Evolutionary conservation across 2,888 invertebrate species (phyloP), one percentile per base, ranked within the genome.

Genomic region (Pseudococcus longispinus): DNA sequence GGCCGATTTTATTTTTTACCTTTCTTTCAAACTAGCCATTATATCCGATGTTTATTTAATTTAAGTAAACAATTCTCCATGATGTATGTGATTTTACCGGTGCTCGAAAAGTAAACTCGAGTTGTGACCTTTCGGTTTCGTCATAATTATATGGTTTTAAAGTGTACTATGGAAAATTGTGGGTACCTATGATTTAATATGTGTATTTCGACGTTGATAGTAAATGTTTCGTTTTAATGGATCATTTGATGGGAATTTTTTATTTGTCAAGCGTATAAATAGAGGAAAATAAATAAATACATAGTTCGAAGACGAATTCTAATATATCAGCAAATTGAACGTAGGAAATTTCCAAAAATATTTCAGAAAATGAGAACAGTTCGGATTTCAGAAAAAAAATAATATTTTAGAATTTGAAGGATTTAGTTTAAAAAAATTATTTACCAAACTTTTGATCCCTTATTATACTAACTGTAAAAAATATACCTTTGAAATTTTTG

Each of bases 141-240:
- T 42, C 77, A 42, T 80, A 80, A 80, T 80, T 80, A 80, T 80
- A 80, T 20, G 77, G 60, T 80, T 80, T 80, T 80, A 20, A 42
- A 80, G 60, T 8, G 32, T 42, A 42, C 42, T 29, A 20, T 80
- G 29, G 37, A 74, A 74, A 37, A 74, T 74, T 74, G 74, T 74
- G 18, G 15, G 32, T 29, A 15, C 32, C n/a, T 23, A 23, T 23
- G 9, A 9, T 23, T 23, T 60, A 9, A 60, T 20, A n/a, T 9
- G 60, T 60, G 23, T 60, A 23, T 60, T 23, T 23, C 13, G 9
- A 60, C 23, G 60, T 60, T 23, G 37, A 4, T 23, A 60, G 9
- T 60, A 23, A 60, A 60, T 60, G 23, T 60, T 60, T 23, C 23
- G 9, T 8, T 60, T 20, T 60, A 23, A 60, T 60, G 60, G 60